Evolutionary conservation across 30 jellyfish, hydroid and myxozoan species (phyloP).

Genomic region (Hydractinia echinata): DNA sequence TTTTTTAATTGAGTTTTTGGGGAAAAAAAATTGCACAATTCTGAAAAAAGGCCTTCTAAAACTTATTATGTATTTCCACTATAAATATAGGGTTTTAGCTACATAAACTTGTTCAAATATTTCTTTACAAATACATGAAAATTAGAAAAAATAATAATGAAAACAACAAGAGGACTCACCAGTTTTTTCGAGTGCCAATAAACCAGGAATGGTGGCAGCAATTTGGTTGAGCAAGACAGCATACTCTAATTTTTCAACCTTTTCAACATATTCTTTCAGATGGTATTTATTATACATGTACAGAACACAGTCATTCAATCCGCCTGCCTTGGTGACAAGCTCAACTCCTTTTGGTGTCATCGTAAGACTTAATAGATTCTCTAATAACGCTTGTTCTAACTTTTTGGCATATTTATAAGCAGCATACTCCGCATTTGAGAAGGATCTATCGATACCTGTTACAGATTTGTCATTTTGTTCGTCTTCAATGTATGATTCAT

Average conservation of each 20-base stretch:
- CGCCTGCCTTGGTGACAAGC: conserved; percentile 59
- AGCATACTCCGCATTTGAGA: not conserved
- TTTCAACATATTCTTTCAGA: conserved; percentile 57
- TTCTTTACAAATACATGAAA: too few species aligned
- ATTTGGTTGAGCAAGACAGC: conserved; percentile 64
- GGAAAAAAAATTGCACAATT: too few species aligned
- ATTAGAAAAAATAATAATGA: too few species aligned
- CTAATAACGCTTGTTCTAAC: conserved; percentile 43
- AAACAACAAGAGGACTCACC: conserved; percentile 39
- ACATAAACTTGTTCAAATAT: too few species aligned
- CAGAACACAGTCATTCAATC: conserved; percentile 59
- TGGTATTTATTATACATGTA: conserved; percentile 48
- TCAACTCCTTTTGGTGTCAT: conserved; percentile 86
- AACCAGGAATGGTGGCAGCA: conserved; percentile 81
- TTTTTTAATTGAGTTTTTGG: too few species aligned
- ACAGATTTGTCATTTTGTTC: not conserved
- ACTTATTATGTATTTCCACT: too few species aligned
- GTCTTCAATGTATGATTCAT: not conserved
- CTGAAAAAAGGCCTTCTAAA: too few species aligned
- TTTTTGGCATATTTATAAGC: not conserved
- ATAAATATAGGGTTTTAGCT: too few species aligned
- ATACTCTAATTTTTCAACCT: conserved; percentile 68
- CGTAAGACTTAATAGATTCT: conserved; percentile 54
- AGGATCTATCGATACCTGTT: too few species aligned
- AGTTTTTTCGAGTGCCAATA: conserved; percentile 57